Percentiles rank a stretch among this genome's conserved stretches.
These are phyloP conservation scores for Macrotus californicus DNA, from an alignment of 2,113 vertebrate species.

Conservation along the genomic window DNA sequence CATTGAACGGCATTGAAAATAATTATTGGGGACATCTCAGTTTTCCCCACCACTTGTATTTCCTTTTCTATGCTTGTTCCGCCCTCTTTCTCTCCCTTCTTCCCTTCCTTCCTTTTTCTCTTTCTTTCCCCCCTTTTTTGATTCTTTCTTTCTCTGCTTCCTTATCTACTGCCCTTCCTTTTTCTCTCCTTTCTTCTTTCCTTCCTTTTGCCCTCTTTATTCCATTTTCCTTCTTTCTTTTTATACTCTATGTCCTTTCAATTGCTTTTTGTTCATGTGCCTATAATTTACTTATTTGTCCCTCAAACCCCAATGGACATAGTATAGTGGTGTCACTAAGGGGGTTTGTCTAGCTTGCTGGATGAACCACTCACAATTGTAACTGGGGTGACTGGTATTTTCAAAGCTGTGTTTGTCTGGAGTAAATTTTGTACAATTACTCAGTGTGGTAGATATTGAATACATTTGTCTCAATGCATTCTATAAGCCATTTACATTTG, in stretches of 20 bases:
- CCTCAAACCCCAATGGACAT: neutral
- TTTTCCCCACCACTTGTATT: neutral
- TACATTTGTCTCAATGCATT: neutral
- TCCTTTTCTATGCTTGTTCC: neutral
- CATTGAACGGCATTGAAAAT: neutral
- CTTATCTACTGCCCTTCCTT: neutral
- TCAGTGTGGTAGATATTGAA: neutral
- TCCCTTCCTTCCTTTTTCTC: neutral
- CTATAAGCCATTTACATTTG: conserved; percentile 12
- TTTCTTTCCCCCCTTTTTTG: neutral
- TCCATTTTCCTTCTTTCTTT: neutral
- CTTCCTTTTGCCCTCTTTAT: neutral
- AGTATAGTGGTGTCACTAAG: rapidly evolving
- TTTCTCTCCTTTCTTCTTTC: neutral
- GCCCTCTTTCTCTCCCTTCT: neutral
- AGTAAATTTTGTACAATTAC: neutral
- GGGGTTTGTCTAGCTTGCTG: neutral
- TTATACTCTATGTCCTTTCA: neutral
- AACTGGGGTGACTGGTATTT: neutral
- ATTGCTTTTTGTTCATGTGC: neutral
- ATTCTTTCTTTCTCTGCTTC: neutral
- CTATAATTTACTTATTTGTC: neutral
- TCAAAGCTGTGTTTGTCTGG: neutral
- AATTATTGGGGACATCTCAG: neutral
- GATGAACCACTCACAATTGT: neutral